Evolutionary conservation across 2,113 vertebrate genomes (phyloP), one percentile per base, ranked within the genome.

Genomic region (Hipposideros armiger): DNA sequence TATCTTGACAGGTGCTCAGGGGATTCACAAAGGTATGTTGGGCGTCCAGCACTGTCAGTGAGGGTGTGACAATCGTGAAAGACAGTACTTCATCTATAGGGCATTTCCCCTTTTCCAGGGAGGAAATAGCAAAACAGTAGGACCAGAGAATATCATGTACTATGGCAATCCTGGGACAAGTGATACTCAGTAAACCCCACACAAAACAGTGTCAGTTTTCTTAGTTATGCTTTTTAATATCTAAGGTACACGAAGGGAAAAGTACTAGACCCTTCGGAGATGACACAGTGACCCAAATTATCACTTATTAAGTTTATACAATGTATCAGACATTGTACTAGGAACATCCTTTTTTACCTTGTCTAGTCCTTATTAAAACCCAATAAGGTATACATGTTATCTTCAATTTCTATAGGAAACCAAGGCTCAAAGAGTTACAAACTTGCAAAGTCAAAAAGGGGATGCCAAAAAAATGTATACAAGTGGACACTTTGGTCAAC

Each of bases 1-100:
- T 9, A 0, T 28, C 52, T 52, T 52, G 45, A 19, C 26, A 26
- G 56, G 92, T 16, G 1, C 50, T 28, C 74, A 22, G 28, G 3
- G 42, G 15, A 13, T 16, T 40, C 45, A 11, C 2, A 0, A 2
- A 19, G n/a, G 42, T 10, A 15, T 15, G 9, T 16, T 26, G 40
- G 52, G 30, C 70, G 13, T 36, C 26, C 45, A 20, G 45, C 42
- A 2, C 56, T 58, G 40, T 20, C 52, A 28, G 36, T 14, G 6
- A 83, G 32, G 24, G 30, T 3, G 0, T 40, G 32, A n/a, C 80
- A 40, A 40, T 56, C 0, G 0, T 50, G 24, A 50, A 58, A 74
- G 62, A 40, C 32, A 54, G 45, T 2, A 3, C 67, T 40, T 26
- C 36, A 4, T 19, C 22, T 36, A 0, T 11, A 64, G 30, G n/a